A percentile compares a stretch with the other conserved stretches of the same genome.
Evolutionary conservation across 2,113 vertebrate species (phyloP).

Genomic region (Spea multiplicata): DNA sequence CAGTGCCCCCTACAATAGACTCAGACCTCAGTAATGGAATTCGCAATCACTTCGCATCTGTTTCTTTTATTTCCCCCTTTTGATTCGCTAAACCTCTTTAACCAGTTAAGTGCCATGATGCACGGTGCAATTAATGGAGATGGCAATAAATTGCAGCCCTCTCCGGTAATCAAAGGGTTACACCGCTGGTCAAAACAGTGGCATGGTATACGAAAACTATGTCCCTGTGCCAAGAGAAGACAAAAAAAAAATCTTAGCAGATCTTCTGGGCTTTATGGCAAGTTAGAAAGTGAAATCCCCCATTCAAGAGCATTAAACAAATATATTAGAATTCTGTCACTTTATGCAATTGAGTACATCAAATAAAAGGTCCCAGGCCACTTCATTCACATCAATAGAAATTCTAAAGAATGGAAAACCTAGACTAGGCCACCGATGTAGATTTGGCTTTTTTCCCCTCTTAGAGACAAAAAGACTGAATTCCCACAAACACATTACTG

Average conservation of each 20-base stretch:
- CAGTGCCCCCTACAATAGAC: slow-evolving; percentile 69
- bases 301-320: slow-evolving; percentile 96
- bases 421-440: slow-evolving; percentile 99
- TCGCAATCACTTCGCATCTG: slow-evolving; percentile 80
- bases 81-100: slow-evolving; percentile 69
- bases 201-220: slow-evolving; percentile 74
- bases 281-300: slow-evolving; percentile 77
- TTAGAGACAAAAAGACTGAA: slow-evolving; percentile 97
- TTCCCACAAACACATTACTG: slow-evolving; percentile 99
- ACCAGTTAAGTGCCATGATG: slow-evolving; percentile 5
- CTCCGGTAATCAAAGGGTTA: background rate
- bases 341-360: slow-evolving; percentile 98
- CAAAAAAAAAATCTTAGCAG: slow-evolving; percentile 62
- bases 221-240: slow-evolving; percentile 62
- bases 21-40: slow-evolving; percentile 72
- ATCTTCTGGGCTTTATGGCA: slow-evolving; percentile 67
- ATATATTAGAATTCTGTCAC: slow-evolving; percentile 99
- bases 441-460: slow-evolving; percentile 91
- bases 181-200: slow-evolving; percentile 66
- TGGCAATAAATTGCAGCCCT: background rate
- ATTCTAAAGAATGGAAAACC: slow-evolving; percentile 96
- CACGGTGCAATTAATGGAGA: background rate
- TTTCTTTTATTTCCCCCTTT: slow-evolving; percentile 74
- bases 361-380: slow-evolving; percentile 96
- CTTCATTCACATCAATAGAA: slow-evolving; percentile 99